phyloP scores from a whole-genome alignment of 2,888 invertebrate species.

The Hydrotaea diabolus region DNA sequence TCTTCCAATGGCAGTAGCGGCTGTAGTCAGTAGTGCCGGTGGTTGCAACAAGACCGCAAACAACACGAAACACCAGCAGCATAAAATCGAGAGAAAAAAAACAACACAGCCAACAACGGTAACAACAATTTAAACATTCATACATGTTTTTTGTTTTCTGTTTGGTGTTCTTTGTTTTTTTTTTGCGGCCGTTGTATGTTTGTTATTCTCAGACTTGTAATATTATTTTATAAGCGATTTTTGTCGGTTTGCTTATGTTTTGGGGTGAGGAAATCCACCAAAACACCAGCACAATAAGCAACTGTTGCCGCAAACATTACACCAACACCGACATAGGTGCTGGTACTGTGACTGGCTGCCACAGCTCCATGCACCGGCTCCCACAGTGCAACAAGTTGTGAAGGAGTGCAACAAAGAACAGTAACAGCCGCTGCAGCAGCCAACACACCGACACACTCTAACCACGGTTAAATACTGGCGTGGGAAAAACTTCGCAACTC shows the following conservation, averaged over 20 bases:
- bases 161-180: neutral
- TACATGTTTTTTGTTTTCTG: neutral
- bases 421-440: neutral
- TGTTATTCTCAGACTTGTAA: neutral
- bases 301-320: too few species aligned
- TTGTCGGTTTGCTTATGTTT: too few species aligned
- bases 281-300: too few species aligned
- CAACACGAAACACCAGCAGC: neutral
- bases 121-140: slow-evolving; percentile 6
- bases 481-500: too few species aligned
- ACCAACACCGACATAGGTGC: too few species aligned
- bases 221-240: neutral
- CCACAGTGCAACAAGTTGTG: neutral
- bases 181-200: neutral
- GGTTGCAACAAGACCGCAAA: neutral
- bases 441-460: too few species aligned
- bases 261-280: too few species aligned
- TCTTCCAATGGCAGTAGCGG: too few species aligned
- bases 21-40: neutral
- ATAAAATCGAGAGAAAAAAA: neutral
- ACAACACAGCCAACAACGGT: slow-evolving; percentile 1
- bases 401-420: neutral
- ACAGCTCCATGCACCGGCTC: neutral
- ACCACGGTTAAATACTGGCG: too few species aligned
- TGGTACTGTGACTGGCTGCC: neutral